These are phyloP conservation scores for Pionites leucogaster DNA, from an alignment of 2,113 vertebrate species.

Conservation along the genomic window DNA sequence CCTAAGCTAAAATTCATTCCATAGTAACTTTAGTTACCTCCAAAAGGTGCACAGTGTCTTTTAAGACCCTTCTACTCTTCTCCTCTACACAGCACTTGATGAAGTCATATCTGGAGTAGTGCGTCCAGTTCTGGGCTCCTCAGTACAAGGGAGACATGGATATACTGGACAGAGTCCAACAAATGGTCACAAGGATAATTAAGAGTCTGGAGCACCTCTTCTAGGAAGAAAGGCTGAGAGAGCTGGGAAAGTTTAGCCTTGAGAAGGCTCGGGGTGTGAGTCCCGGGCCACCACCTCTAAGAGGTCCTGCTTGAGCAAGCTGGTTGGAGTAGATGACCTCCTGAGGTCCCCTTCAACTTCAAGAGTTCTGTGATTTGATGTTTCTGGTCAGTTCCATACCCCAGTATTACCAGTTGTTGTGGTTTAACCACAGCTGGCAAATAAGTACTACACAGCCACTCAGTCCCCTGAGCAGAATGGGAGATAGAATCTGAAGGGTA, in stretches of 20 bases:
- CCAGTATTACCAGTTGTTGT: neutral
- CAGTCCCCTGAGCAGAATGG: neutral
- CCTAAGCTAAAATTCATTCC: neutral
- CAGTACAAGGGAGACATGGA: neutral
- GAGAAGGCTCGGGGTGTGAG: neutral
- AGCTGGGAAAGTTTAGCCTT: neutral
- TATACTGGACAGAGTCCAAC: neutral
- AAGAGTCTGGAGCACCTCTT: neutral
- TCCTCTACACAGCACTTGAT: neutral
- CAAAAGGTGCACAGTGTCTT: neutral
- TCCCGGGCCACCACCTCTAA: accelerated
- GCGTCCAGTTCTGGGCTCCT: neutral
- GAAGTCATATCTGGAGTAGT: neutral
- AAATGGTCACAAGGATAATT: neutral
- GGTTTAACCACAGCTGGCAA: neutral
- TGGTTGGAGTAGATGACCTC: neutral
- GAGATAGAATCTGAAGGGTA: neutral
- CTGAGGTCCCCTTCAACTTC: neutral
- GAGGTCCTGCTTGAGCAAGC: neutral
- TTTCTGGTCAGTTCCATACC: neutral
- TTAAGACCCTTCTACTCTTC: neutral
- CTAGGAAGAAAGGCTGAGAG: neutral
- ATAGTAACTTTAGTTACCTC: neutral
- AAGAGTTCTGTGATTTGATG: neutral
- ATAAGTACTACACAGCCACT: neutral